These are phyloP conservation scores for Bufo bufo DNA, from an alignment of 2,113 vertebrate genomes.

Conservation along the genomic window DNA sequence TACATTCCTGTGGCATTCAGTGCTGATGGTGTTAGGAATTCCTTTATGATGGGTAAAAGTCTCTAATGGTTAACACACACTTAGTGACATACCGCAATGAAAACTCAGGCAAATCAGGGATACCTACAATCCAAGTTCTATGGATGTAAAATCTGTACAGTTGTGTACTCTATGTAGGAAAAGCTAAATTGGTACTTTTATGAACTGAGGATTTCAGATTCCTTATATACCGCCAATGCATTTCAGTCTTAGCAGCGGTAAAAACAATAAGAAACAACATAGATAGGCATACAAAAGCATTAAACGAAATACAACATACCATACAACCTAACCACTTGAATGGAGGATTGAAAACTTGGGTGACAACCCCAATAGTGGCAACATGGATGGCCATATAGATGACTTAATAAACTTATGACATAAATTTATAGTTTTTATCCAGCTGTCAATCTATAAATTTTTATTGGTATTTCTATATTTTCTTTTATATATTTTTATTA, in stretches of 20 bases:
- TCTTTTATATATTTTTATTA: too few species aligned
- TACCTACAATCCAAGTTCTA: neutral
- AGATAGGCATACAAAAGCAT: neutral
- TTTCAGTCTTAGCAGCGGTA: too few species aligned
- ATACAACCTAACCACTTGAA: too few species aligned
- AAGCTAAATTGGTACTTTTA: neutral
- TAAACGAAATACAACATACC: neutral
- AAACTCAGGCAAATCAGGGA: neutral
- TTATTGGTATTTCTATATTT: too few species aligned
- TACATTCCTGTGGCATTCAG: slow-evolving; percentile 30
- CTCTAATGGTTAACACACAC: slow-evolving; percentile 23
- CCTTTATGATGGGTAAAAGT: slow-evolving; percentile 8
- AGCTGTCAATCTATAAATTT: too few species aligned
- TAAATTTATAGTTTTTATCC: too few species aligned
- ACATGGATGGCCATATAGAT: too few species aligned
- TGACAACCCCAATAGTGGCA: too few species aligned
- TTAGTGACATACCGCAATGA: slow-evolving; percentile 17
- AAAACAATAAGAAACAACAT: neutral
- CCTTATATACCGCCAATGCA: neutral
- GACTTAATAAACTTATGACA: too few species aligned
- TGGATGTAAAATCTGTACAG: neutral
- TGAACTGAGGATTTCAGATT: neutral
- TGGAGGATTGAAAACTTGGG: too few species aligned
- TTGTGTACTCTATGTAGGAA: neutral
- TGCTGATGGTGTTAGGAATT: slow-evolving; percentile 22